Base-by-base conservation (phyloP, 2,888 invertebrate species). In the Hecatera dysodea region DNA sequence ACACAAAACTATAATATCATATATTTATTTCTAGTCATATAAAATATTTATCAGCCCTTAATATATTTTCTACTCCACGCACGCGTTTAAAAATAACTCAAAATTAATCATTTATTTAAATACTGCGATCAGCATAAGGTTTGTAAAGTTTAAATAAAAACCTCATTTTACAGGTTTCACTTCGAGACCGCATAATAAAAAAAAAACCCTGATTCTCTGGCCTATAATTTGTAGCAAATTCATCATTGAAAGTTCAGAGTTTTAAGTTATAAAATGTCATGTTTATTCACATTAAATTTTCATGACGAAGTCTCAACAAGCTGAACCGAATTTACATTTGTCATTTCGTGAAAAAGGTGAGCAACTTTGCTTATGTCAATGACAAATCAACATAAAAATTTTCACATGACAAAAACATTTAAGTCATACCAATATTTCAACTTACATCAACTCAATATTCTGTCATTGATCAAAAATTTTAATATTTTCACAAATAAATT, bases 21-120 rank as follows among this genome's bases (percentile, higher is more conserved):
- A 75, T 71, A 76, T 83, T 83, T 84, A 84, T 84, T 84, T 83
- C 81, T 81, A 81, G 69, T 79, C 67, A 79, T 82, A 83, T 72
- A 83, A 83, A 83, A 83, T 82, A 82, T 81, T 59, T 53, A 53
- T 84, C 75, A 75, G 79, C 84, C 83, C 83, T 79, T 84, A 81
- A 57, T 33, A 59, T 73, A 80, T 39, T 52, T 55, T 66, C 69
- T 78, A 81, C 56, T 52, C 60, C 75, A 71, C 46, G 46, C 75
- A 65, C 73, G 64, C 71, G 59, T 64, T 68, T 57, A 48, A 77
- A 67, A 48, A 69, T 67, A 70, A 70, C 39, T 67, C 60, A 46
- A 76, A 67, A 59, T 36, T 70, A 69, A 75, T 67, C 27, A 55
- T 65, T n/a, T n/a, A n/a, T n/a, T n/a, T 76, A 80, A 76, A 76